Conservation (phyloP, 2,113 vertebrate genomes). For the Cyprinodon variegatus region DNA sequence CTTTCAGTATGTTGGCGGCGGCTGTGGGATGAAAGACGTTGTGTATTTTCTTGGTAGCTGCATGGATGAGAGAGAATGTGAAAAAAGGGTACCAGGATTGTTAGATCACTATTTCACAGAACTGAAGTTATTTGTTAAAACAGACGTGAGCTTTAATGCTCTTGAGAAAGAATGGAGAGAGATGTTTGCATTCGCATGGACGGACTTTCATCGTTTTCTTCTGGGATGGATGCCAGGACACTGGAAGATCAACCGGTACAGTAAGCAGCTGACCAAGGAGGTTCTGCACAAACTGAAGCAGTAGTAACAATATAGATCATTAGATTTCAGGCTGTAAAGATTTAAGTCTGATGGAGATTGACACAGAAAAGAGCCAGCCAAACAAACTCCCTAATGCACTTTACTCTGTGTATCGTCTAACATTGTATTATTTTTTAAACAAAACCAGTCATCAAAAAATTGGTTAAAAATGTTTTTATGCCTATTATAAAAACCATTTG, state of each 20-base stretch:
- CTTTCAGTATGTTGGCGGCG: slow-evolving; percentile 82
- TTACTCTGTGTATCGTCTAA: not conserved
- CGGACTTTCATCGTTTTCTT: slow-evolving; percentile 80
- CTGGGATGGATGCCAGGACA: slow-evolving; percentile 82
- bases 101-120: slow-evolving; percentile 78
- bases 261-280: slow-evolving; percentile 70
- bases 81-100: slow-evolving; percentile 62
- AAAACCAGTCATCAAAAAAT: not conserved
- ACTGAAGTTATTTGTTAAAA: slow-evolving; percentile 49
- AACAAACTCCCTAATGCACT: not conserved
- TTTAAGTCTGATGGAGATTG: not conserved
- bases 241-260: slow-evolving; percentile 79
- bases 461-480: too few species aligned
- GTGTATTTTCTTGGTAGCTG: slow-evolving; percentile 79
- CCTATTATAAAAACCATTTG: too few species aligned
- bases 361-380: not conserved
- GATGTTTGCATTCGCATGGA: slow-evolving; percentile 80
- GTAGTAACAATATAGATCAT: not conserved
- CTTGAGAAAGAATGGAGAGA: slow-evolving; percentile 79
- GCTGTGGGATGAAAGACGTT: slow-evolving; percentile 83
- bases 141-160: slow-evolving; percentile 54
- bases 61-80: slow-evolving; percentile 77
- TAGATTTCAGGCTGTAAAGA: not conserved
- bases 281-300: slow-evolving; percentile 69
- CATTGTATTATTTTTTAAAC: not conserved